These are phyloP conservation scores for Myotis yumanensis DNA, from an alignment of 2,113 vertebrate genomes.

Conservation along the genomic window DNA sequence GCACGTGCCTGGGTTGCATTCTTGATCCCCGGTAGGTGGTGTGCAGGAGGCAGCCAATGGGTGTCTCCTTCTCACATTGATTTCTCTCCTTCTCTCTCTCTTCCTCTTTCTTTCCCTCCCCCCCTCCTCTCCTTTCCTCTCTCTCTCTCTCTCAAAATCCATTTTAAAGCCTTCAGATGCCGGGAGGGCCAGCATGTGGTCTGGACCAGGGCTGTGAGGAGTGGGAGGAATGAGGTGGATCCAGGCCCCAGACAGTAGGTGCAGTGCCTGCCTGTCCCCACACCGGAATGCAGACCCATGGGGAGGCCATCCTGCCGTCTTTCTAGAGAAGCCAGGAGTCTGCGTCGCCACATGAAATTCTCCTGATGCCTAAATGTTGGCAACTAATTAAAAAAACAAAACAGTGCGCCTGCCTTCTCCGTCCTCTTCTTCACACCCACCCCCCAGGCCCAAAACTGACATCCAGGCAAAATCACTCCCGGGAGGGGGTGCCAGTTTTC, in stretches of 20 bases:
- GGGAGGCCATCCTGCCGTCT: fast-evolving
- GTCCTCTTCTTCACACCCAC: no score
- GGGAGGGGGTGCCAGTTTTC: neutral
- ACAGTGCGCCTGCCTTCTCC: neutral
- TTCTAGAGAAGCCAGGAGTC: neutral
- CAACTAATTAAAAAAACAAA: neutral
- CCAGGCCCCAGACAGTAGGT: neutral
- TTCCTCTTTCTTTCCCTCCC: no score
- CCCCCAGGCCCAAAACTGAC: fast-evolving
- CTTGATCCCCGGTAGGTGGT: no score
- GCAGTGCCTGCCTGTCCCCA: neutral
- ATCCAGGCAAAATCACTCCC: neutral
- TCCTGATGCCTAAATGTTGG: neutral
- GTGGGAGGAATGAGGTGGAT: fast-evolving
- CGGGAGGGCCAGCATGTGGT: no score
- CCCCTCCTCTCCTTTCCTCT: no score
- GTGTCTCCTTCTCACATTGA: no score
- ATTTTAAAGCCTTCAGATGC: no score
- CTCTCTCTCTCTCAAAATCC: no score
- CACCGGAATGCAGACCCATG: fast-evolving
- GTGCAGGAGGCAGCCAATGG: no score
- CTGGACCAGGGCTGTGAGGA: neutral
- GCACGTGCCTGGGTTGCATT: no score
- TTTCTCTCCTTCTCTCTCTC: no score
- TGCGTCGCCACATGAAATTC: fast-evolving